phyloP scores from a whole-genome alignment of 92 coral and sea anemone genomes.

The Epizoanthus fatuus region DNA sequence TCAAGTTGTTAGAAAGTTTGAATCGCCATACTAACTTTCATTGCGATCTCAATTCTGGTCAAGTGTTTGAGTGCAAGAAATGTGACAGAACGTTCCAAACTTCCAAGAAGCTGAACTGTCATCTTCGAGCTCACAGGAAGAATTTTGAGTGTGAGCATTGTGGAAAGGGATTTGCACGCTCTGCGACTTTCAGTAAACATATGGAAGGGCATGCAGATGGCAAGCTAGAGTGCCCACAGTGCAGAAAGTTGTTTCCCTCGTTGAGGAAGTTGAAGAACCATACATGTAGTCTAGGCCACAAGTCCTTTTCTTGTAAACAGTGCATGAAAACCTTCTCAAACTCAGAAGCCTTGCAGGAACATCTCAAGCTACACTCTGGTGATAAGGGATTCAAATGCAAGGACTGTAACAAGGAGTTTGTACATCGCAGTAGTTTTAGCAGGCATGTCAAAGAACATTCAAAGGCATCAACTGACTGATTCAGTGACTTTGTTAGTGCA shows the following conservation, averaged over 20 bases:
- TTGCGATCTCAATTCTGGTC: conserved; percentile 21
- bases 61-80: conserved; percentile 12
- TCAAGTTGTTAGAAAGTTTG: conserved; percentile 2
- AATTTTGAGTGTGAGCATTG: conserved; percentile 4
- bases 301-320: neutral
- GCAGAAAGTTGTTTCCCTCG: conserved; percentile 4
- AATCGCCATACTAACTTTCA: conserved; percentile 8
- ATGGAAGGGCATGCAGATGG: conserved; percentile 7
- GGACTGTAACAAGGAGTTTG: conserved; percentile 3
- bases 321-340: neutral
- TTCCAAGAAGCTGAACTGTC: neutral
- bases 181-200: conserved; percentile 3
- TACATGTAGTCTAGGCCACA: neutral
- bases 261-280: neutral
- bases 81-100: neutral
- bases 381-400: neutral
- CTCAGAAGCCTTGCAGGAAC: neutral
- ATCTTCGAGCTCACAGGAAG: conserved; percentile 8
- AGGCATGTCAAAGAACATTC: conserved; percentile 5
- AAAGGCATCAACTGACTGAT: neutral
- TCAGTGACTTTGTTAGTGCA: neutral
- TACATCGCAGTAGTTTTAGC: neutral
- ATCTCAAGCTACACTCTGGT: neutral
- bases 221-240: neutral
- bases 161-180: conserved; percentile 1